Conservation (phyloP, 2,113 vertebrate genomes). For the Eulacestoma nigropectus region DNA sequence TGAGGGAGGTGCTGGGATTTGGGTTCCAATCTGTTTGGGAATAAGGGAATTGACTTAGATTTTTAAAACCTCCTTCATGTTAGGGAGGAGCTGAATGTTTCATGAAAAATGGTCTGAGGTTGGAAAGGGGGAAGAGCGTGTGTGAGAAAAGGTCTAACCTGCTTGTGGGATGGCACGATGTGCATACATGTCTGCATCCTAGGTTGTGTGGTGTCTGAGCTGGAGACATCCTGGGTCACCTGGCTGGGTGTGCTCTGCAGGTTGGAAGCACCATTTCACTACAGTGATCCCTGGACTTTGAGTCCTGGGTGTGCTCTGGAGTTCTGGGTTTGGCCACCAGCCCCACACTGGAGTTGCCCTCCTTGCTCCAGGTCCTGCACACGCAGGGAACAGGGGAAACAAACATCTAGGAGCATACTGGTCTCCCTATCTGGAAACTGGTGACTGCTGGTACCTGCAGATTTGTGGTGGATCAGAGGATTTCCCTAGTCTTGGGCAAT, state of each 20-base stretch:
- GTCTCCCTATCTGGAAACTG: neutral
- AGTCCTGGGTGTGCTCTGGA: neutral
- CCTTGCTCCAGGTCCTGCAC: neutral
- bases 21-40: neutral
- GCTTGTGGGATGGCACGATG: neutral
- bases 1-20: neutral
- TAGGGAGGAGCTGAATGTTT: neutral
- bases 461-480: neutral
- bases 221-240: rapidly evolving
- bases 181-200: neutral
- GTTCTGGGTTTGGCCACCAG: neutral
- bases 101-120: neutral
- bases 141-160: no score
- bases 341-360: neutral
- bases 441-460: neutral
- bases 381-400: neutral
- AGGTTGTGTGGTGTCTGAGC: neutral
- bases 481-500: neutral
- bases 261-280: neutral
- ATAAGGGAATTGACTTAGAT: neutral
- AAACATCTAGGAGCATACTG: neutral
- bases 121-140: neutral
- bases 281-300: neutral
- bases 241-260: neutral
- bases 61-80: neutral